A percentile compares a stretch with the other conserved stretches of the same genome.
phyloP scores from a whole-genome alignment of 2,888 invertebrate genomes.

The Omphaloscelis lunosa region DNA sequence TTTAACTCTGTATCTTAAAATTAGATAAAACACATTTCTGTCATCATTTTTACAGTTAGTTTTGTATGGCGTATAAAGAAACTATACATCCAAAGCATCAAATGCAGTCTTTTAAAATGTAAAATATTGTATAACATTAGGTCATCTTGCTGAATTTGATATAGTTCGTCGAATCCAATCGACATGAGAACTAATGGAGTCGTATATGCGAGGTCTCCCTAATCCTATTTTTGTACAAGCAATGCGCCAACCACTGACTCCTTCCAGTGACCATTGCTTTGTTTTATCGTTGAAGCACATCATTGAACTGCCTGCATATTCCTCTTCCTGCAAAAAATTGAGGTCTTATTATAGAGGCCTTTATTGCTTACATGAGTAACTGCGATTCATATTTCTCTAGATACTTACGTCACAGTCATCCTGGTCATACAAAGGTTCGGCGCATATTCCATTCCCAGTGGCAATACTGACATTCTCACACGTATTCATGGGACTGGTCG shows the following conservation, averaged over 20 bases:
- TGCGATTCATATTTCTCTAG: background rate
- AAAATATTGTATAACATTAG: slow-evolving; percentile 51
- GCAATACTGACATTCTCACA: slow-evolving; percentile 97
- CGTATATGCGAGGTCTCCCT: slow-evolving; percentile 95
- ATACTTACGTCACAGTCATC: slow-evolving; percentile 95
- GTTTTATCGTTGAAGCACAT: slow-evolving; percentile 94
- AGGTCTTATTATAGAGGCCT: background rate
- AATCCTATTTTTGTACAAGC: slow-evolving; percentile 95
- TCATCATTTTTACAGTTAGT: slow-evolving; percentile 32
- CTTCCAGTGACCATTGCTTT: slow-evolving; percentile 94
- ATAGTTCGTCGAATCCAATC: slow-evolving; percentile 96
- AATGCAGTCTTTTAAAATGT: slow-evolving; percentile 78
- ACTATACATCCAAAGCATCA: slow-evolving; percentile 57
- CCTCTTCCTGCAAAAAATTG: slow-evolving; percentile 93
- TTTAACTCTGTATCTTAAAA: slow-evolving; percentile 31
- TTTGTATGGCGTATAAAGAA: slow-evolving; percentile 46
- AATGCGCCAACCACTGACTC: slow-evolving; percentile 96
- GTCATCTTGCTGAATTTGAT: slow-evolving; percentile 88
- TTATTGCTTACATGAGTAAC: background rate
- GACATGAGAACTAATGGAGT: slow-evolving; percentile 95
- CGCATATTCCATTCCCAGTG: slow-evolving; percentile 95
- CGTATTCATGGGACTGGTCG: slow-evolving; percentile 94
- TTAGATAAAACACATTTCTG: slow-evolving; percentile 39
- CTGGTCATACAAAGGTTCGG: slow-evolving; percentile 94
- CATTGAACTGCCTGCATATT: slow-evolving; percentile 96